These are phyloP conservation scores for Holothuria scabra DNA, from an alignment of 53 echinoderm and acorn worm genomes.

Conservation along the genomic window DNA sequence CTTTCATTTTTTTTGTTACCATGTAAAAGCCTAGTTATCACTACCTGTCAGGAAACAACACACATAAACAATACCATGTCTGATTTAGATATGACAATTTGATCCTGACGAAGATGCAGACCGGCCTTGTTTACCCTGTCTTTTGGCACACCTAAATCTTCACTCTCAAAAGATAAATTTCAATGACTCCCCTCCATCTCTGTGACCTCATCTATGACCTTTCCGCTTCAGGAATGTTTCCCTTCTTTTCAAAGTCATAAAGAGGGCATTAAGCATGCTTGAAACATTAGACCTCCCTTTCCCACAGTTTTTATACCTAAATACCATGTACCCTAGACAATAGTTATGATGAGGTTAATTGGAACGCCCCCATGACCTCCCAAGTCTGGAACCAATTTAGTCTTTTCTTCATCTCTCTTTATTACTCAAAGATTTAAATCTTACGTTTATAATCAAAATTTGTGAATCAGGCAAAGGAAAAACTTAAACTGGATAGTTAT, in stretches of 20 bases:
- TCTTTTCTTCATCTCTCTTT: conserved; percentile 20
- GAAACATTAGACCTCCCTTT: conserved; percentile 35
- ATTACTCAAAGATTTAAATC: conserved; percentile 11
- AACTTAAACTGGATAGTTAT: conserved; percentile 9
- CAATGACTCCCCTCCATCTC: conserved; percentile 43
- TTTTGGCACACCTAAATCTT: conserved; percentile 43
- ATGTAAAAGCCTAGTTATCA: conserved; percentile 21
- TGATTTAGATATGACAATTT: conserved; percentile 34
- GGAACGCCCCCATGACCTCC: conserved; percentile 29
- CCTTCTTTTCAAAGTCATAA: conserved; percentile 17
- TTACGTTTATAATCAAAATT: conserved; percentile 30
- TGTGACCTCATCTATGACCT: conserved; percentile 39
- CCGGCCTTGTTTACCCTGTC: conserved; percentile 41
- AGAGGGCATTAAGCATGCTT: conserved; percentile 31
- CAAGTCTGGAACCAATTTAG: conserved; percentile 48
- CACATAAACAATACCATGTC: conserved; percentile 12
- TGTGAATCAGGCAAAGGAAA: conserved; percentile 4
- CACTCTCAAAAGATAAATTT: conserved; percentile 33
- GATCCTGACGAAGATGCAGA: conserved; percentile 21
- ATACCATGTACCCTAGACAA: conserved; percentile 50
- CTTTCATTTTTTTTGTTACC: conserved; percentile 25
- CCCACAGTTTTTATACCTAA: conserved; percentile 29
- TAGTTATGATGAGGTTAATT: conserved; percentile 56
- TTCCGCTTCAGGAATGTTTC: conserved; percentile 27
- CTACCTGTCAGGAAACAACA: conserved; percentile 21